Percentiles rank a stretch among this genome's conserved stretches.
Conservation (phyloP, 2,797 vertebrate species). For the Galago senegalensis region DNA sequence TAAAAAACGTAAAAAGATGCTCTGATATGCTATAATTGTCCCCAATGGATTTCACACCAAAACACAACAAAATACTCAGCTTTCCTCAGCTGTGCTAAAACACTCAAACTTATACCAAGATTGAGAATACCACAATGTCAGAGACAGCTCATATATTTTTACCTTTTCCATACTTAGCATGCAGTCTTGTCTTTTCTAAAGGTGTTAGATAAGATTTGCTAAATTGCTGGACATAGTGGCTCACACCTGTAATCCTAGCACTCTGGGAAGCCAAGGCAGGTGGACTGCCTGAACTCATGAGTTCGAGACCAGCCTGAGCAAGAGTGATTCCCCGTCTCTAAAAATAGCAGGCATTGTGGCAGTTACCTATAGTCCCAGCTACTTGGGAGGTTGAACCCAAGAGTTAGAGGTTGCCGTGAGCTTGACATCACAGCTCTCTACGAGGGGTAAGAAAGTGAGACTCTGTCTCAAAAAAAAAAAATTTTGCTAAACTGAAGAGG, state of each 20-base stretch:
- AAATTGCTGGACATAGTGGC: background rate
- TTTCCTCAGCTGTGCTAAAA: background rate
- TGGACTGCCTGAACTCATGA: too few species aligned
- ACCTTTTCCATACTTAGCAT: background rate
- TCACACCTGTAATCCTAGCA: too few species aligned
- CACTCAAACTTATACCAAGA: background rate
- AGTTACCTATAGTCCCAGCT: too few species aligned
- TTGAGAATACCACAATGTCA: background rate
- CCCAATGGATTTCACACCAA: background rate
- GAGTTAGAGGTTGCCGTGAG: too few species aligned
- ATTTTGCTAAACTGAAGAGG: background rate
- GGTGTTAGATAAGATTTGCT: background rate
- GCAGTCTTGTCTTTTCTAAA: background rate
- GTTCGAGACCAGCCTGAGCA: too few species aligned
- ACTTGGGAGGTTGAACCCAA: too few species aligned
- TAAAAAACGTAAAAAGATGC: background rate
- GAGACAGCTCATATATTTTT: background rate
- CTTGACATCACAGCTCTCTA: too few species aligned
- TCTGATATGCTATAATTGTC: background rate
- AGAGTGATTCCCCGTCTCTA: too few species aligned
- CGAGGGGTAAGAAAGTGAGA: too few species aligned
- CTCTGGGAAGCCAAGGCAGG: too few species aligned
- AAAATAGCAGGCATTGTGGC: too few species aligned
- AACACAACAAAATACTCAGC: background rate
- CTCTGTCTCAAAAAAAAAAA: too few species aligned